These are phyloP conservation scores for Toxostoma redivivum DNA, from an alignment of 2,113 vertebrate species.

Conservation along the genomic window DNA sequence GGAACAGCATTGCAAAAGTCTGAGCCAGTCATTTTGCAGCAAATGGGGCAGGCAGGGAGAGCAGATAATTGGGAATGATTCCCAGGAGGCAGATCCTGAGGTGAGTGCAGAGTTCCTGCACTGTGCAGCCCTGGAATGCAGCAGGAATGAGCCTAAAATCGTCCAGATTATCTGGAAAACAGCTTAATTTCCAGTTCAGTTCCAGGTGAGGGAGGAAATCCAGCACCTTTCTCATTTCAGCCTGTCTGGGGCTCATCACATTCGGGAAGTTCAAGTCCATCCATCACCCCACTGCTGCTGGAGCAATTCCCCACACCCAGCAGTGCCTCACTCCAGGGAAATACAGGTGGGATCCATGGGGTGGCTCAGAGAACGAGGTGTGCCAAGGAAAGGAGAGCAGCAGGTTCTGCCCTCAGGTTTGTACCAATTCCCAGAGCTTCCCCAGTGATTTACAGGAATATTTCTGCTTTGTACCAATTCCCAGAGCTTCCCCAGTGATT, in stretches of 20 bases:
- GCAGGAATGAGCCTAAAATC: background rate
- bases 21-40: background rate
- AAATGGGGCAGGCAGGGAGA: background rate
- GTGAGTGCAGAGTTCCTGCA: background rate
- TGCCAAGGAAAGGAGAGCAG: background rate
- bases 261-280: background rate
- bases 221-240: slow-evolving; percentile 6
- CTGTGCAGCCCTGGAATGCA: background rate
- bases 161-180: background rate
- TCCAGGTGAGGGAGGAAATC: slow-evolving; percentile 19
- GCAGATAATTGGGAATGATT: background rate
- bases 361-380: background rate
- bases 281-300: background rate
- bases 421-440: background rate
- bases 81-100: background rate
- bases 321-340: background rate
- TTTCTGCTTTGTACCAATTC: background rate
- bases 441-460: background rate
- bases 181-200: background rate
- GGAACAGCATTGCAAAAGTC: background rate
- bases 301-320: background rate
- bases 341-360: background rate
- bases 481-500: background rate
- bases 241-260: background rate
- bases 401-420: background rate